These are phyloP conservation scores for Wiebesia pumilae DNA, from an alignment of 1,140 invertebrate genomes.

Conservation along the genomic window DNA sequence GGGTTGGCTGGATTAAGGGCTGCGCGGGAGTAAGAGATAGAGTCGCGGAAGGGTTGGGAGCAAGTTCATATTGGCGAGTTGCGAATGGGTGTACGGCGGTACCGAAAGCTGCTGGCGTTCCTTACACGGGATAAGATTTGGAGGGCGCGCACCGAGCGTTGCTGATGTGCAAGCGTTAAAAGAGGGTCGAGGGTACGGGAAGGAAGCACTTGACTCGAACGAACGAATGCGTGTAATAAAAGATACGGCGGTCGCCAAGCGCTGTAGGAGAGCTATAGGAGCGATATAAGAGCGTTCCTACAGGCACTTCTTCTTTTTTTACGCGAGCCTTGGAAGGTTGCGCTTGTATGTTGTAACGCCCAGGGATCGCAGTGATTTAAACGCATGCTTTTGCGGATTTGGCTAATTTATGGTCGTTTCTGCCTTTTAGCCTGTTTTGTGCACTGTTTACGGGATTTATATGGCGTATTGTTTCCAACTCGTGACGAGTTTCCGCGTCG, in stretches of 20 bases:
- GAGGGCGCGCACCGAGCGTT: background rate
- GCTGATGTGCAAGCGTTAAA: background rate
- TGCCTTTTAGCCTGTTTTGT: background rate
- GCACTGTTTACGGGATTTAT: background rate
- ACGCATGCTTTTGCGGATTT: slow-evolving; percentile 31
- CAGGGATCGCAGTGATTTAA: slow-evolving; percentile 17
- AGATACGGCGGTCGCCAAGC: background rate
- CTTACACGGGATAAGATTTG: slow-evolving; percentile 3
- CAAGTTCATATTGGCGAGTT: slow-evolving; percentile 15
- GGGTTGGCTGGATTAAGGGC: background rate
- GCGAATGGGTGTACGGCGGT: slow-evolving; percentile 4
- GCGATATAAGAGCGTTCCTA: background rate
- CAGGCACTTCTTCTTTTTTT: background rate
- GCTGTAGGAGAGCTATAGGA: no score
- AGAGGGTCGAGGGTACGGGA: background rate
- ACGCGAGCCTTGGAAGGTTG: background rate
- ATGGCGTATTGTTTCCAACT: background rate
- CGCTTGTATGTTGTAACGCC: background rate
- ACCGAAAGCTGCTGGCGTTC: background rate
- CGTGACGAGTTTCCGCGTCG: background rate
- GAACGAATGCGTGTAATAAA: slow-evolving; percentile 35
- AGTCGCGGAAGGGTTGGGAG: no score
- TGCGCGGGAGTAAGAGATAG: no score
- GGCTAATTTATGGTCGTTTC: slow-evolving; percentile 5
- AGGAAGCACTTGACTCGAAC: slow-evolving; percentile 2